Evolutionary conservation across 2,113 vertebrate species (phyloP).

Genomic region (Xenopus borealis): DNA sequence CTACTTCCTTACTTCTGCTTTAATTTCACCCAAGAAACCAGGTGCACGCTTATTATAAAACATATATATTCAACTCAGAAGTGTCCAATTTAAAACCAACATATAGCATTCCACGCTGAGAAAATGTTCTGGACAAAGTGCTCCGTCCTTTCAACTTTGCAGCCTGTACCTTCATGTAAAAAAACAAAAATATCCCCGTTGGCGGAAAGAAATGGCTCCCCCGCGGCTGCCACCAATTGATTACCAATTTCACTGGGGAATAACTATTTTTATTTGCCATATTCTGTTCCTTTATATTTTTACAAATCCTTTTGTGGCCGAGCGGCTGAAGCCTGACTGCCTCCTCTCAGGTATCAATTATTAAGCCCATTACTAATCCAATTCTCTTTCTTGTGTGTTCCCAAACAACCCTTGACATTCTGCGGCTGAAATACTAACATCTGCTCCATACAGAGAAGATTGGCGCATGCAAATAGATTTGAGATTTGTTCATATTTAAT

Average conservation of each 20-base stretch:
- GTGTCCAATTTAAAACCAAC: too few relatives aligned
- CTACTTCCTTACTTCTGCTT: too few relatives aligned
- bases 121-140: conserved; percentile 11
- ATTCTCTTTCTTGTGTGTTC: conserved; percentile 3
- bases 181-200: conserved; percentile 1
- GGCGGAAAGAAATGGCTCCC: background rate
- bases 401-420: conserved; percentile 35
- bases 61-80: too few relatives aligned
- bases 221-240: conserved; percentile 5
- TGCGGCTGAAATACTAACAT: conserved; percentile 10
- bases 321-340: background rate
- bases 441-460: conserved; percentile 29
- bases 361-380: conserved; percentile 12
- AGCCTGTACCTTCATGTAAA: background rate
- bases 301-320: conserved; percentile 9
- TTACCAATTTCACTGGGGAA: conserved; percentile 14
- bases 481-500: background rate
- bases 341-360: conserved; percentile 26
- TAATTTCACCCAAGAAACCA: too few relatives aligned
- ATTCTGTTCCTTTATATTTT: background rate
- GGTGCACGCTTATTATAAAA: too few relatives aligned
- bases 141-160: conserved; percentile 10
- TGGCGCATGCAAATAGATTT: conserved; percentile 1
- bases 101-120: background rate
- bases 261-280: conserved; percentile 12